Percentiles rank a stretch among this genome's conserved stretches.
phyloP scores from a whole-genome alignment of 2,113 vertebrate species.

The Beaufortia kweichowensis region DNA sequence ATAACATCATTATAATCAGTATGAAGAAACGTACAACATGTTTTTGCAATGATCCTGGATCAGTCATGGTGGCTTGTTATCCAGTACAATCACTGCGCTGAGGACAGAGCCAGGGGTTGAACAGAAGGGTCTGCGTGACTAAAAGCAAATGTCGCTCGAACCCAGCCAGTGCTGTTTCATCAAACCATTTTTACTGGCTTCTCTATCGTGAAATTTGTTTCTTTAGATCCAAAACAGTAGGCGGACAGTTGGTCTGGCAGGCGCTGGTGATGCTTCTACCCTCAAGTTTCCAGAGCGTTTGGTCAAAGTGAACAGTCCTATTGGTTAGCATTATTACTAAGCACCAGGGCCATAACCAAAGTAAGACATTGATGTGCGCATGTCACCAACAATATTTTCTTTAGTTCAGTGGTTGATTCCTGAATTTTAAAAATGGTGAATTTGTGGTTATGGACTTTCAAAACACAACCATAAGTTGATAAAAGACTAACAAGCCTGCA shows the following conservation, averaged over 20 bases:
- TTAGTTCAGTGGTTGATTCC: neutral
- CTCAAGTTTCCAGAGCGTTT: constrained; percentile 35
- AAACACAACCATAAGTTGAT: neutral
- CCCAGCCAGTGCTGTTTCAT: constrained; percentile 31
- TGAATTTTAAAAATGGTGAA: neutral
- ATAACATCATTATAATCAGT: neutral
- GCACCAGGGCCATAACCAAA: neutral
- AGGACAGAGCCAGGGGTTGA: constrained; percentile 38
- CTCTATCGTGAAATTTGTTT: constrained; percentile 34
- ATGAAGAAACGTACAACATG: constrained; percentile 2
- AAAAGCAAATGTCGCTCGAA: constrained; percentile 34
- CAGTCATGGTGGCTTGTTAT: neutral
- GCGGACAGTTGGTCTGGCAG: constrained; percentile 40
- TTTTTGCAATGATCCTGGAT: constrained; percentile 4
- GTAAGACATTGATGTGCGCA: neutral
- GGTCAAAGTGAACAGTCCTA: constrained; percentile 17
- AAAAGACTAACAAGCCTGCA: neutral
- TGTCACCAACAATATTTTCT: neutral
- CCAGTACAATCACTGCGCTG: neutral
- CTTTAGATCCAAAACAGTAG: constrained; percentile 45
- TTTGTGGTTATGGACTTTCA: neutral
- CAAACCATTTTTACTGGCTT: constrained; percentile 31
- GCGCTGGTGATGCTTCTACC: neutral
- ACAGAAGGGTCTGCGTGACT: constrained; percentile 35
- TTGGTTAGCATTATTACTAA: constrained; percentile 14